Evolutionary conservation across 2,888 invertebrate species (phyloP), one percentile per base, ranked within the genome.

Genomic region (Phengaris alcon): DNA sequence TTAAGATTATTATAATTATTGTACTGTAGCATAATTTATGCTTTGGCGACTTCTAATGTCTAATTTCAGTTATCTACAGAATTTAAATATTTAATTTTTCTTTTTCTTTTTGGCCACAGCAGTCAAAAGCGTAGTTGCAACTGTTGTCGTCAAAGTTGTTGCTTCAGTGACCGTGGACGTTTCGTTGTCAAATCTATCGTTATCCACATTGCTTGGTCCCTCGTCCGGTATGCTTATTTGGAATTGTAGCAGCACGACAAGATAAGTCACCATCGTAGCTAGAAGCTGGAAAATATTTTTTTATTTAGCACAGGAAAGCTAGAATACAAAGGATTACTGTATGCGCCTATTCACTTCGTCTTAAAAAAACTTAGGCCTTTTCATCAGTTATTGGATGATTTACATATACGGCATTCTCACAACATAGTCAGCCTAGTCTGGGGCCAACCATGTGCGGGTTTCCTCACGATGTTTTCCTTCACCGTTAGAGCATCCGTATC

Each of bases 251-350:
- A 96, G 84, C 51, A 96, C 96, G 22, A 96, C 96, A 79, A 96
- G 86, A 86, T 96, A 96, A 0, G 96, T 96, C 54, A 96, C 96
- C 96, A 96, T 96, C 46, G 96, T 96, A 8, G 96, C 96, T 78
- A 96, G 86, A 10, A 96, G 88, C 95, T 96, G 88, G 74, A 77
- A 77, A 77, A 77, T 78, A 77, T 70, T 75, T 69, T 59, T 22
- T 68, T 76, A n/a, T 15, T 70, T 51, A 7, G 15, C 48, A 51
- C 12, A 46, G 10, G 9, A 68, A 44, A 7, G 48, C 7, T 48
- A 48, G 1, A 48, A 8, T 0, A 48, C 48, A 8, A 46, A 46
- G 4, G 46, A 6, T 6, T 46, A 6, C 6, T 46, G 46, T 46
- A 48, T 8, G 5, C 5, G 48, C 4, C 1, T 35, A 35, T 35